Evolutionary conservation across 2,113 vertebrate genomes (phyloP).

Genomic region (Pimephales promelas): DNA sequence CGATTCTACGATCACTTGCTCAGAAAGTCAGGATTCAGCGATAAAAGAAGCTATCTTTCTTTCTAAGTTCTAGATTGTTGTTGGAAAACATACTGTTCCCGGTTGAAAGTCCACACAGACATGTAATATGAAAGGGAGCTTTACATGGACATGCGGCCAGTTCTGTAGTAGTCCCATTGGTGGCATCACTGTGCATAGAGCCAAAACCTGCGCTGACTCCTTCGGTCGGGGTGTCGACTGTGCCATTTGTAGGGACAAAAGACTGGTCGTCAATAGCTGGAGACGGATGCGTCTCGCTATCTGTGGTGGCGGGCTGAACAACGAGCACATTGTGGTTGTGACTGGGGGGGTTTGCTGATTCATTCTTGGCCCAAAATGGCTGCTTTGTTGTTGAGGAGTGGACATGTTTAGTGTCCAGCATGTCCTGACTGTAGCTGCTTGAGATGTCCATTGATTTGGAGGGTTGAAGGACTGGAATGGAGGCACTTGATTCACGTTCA

Average conservation of each 20-base stretch:
- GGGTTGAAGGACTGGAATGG: slow-evolving; percentile 19
- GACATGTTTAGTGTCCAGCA: slow-evolving; percentile 51
- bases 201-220: slow-evolving; percentile 30
- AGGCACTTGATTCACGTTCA: slow-evolving; percentile 21
- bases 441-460: slow-evolving; percentile 31
- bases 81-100: slow-evolving; percentile 82
- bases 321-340: slow-evolving; percentile 45
- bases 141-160: slow-evolving; percentile 71
- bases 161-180: slow-evolving; percentile 38
- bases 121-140: slow-evolving; percentile 69
- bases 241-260: slow-evolving; percentile 51
- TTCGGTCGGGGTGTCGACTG: slow-evolving; percentile 22
- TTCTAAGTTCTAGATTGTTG: slow-evolving; percentile 68
- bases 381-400: slow-evolving; percentile 47
- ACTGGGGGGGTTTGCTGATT: slow-evolving; percentile 55
- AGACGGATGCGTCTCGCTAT: slow-evolving; percentile 41
- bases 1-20: slow-evolving; percentile 43
- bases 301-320: slow-evolving; percentile 41
- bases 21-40: slow-evolving; percentile 38
- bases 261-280: slow-evolving; percentile 26
- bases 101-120: slow-evolving; percentile 78
- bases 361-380: slow-evolving; percentile 50
- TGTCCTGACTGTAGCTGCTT: slow-evolving; percentile 16
- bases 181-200: slow-evolving; percentile 40
- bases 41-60: slow-evolving; percentile 36